Evolutionary conservation across 2,888 invertebrate genomes (phyloP).

Genomic region (Drosophila kokeensis): DNA sequence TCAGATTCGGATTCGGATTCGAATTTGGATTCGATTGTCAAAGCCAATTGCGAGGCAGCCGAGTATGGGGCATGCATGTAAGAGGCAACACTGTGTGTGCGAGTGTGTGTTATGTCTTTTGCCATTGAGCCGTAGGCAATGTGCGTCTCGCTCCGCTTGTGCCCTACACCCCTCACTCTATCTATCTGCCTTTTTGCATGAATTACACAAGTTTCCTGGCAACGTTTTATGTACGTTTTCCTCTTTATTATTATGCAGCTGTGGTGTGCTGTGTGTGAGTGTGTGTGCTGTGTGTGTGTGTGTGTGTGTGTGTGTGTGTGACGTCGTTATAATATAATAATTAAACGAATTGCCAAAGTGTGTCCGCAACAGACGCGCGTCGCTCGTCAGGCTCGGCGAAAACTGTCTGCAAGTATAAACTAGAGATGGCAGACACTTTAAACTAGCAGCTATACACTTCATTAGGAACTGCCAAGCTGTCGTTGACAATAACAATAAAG

Average conservation of each 20-base stretch:
- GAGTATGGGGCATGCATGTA: conserved; percentile 58
- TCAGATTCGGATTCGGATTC: conserved; percentile 41
- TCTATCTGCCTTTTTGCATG: conserved; percentile 67
- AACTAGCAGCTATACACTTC: conserved; percentile 14
- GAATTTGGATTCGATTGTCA: conserved; percentile 74
- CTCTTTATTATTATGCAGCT: conserved; percentile 75
- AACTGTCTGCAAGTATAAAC: conserved; percentile 12
- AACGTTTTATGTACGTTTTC: conserved; percentile 74
- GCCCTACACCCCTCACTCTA: conserved; percentile 11
- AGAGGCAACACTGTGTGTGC: conserved; percentile 43
- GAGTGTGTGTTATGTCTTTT: conserved; percentile 34
- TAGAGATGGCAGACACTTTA: conserved; percentile 43
- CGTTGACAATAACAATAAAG: background rate
- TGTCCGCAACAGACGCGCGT: conserved; percentile 75
- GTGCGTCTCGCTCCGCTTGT: conserved; percentile 3
- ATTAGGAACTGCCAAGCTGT: conserved; percentile 1
- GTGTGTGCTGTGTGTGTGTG: conserved; percentile 3
- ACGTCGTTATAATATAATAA: conserved; percentile 77
- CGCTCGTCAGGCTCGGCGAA: conserved; percentile 56
- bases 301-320: conserved; percentile 31
- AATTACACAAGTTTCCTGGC: conserved; percentile 80
- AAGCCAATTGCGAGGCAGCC: conserved; percentile 59
- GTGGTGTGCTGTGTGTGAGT: conserved; percentile 16
- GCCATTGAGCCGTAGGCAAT: no score
- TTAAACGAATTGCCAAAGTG: conserved; percentile 83